Percentiles rank a stretch among this genome's conserved stretches.
Evolutionary conservation across 2,888 invertebrate genomes (phyloP).

Genomic region (Scaptodrosophila latifasciaeformis): DNA sequence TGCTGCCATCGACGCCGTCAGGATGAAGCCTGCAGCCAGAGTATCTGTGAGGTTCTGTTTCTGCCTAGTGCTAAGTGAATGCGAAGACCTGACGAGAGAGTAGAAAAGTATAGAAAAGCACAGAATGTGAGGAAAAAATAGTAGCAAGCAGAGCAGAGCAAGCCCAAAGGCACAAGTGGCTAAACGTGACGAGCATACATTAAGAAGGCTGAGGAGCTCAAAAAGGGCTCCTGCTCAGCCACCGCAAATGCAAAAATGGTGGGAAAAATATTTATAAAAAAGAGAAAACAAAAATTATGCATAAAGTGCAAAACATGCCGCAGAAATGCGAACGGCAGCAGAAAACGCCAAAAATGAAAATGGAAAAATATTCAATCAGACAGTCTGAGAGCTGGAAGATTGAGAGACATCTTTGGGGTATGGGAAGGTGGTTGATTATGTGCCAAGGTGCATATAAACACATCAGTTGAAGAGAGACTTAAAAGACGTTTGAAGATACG

Average conservation of each 20-base stretch:
- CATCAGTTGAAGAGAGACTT: too few relatives aligned
- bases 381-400: constrained; percentile 18
- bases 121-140: too few relatives aligned
- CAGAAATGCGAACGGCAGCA: constrained; percentile 45
- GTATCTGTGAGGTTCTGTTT: too few relatives aligned
- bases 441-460: too few relatives aligned
- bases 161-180: constrained; percentile 61
- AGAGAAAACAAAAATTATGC: constrained; percentile 36
- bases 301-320: constrained; percentile 50
- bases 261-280: neutral
- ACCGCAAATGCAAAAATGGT: constrained; percentile 51
- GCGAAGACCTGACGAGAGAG: constrained; percentile 42
- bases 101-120: too few relatives aligned
- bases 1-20: too few relatives aligned
- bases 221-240: constrained; percentile 36
- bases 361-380: constrained; percentile 56
- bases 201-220: constrained; percentile 24
- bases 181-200: constrained; percentile 68
- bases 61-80: constrained; percentile 47
- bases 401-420: neutral
- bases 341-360: constrained; percentile 36
- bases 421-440: too few relatives aligned
- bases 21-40: too few relatives aligned
- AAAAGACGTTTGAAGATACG: too few relatives aligned
- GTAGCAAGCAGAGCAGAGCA: constrained; percentile 13